These are phyloP conservation scores for Tychaedon coryphoeus DNA, from an alignment of 2,113 vertebrate genomes.

Conservation along the genomic window DNA sequence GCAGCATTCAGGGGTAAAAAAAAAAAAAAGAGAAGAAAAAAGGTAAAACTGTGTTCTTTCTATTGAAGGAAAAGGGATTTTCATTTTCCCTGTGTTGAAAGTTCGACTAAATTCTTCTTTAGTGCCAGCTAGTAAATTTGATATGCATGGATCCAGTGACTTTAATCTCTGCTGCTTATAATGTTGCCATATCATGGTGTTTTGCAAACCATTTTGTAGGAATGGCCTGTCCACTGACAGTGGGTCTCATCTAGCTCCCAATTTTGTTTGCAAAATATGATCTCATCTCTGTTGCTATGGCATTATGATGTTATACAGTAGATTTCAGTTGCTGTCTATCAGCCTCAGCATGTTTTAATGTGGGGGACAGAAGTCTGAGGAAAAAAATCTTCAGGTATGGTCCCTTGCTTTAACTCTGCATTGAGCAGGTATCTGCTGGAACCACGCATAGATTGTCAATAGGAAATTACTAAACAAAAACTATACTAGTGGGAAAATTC, in stretches of 20 bases:
- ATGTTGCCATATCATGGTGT: background rate
- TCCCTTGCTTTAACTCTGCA: background rate
- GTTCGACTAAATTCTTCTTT: background rate
- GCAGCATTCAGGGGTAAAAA: accelerated
- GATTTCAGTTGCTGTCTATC: background rate
- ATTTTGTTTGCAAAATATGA: background rate
- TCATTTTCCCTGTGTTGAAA: background rate
- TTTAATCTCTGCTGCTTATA: background rate
- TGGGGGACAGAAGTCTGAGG: background rate
- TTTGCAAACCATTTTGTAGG: background rate
- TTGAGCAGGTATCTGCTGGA: background rate
- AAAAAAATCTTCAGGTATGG: background rate
- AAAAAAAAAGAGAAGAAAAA: background rate
- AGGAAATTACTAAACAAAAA: background rate
- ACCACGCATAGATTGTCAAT: background rate
- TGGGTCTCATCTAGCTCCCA: background rate
- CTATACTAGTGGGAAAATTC: background rate
- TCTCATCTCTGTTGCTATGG: background rate
- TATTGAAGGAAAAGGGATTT: background rate
- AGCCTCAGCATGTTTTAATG: background rate
- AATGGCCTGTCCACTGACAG: background rate
- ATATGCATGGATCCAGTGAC: background rate
- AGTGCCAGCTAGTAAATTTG: background rate
- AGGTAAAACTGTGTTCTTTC: background rate
- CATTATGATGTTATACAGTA: background rate